Evolutionary conservation across 1,140 invertebrate genomes (phyloP), one percentile per base, ranked within the genome.

Genomic region (Drosophila sproati): DNA sequence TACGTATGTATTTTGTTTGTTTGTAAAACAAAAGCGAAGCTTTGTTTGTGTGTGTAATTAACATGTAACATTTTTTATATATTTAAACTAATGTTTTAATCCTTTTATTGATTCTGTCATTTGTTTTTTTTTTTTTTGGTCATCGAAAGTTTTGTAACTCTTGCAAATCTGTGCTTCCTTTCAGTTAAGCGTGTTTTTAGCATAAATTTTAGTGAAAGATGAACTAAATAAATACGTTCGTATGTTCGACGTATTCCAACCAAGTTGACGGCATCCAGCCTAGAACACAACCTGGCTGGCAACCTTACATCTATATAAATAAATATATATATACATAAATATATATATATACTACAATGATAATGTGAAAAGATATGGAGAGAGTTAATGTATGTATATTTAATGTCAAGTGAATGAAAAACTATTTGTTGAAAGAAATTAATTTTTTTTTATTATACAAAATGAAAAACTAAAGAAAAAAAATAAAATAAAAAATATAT

Each of bases 141-240:
- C 61, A 66, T 62, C 72, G 47, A 73, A 73, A 77, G 78, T 82
- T 77, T 77, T 86, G 60, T 78, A 83, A 77, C 62, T 77, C 78
- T 78, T 90, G 82, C 90, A 87, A 91, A 91, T 87, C 85, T 87
- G 85, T 91, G 90, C 90, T 91, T 91, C 89, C 90, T 80, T 87
- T 91, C 85, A 79, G 88, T 91, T 91, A 82, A 90, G 88, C 78
- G 80, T 91, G 82, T 91, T 91, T 80, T 87, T 91, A 91, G 87
- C 77, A 89, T 85, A 91, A 91, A 91, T 82, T 91, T 88, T 88
- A 88, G 83, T 89, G 61, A 88, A 88, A 80, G 50, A 66, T 73
- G 54, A 69, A 73, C 64, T 62, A 74, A 61, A 71, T 70, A 48
- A 60, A 32, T 52, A 43, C 51, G 32, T 71, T 67, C 67, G 59